A percentile compares a stretch with the other conserved stretches of the same genome.
Conservation (phyloP, 1,140 invertebrate genomes). For the Dendrolimus kikuchii region DNA sequence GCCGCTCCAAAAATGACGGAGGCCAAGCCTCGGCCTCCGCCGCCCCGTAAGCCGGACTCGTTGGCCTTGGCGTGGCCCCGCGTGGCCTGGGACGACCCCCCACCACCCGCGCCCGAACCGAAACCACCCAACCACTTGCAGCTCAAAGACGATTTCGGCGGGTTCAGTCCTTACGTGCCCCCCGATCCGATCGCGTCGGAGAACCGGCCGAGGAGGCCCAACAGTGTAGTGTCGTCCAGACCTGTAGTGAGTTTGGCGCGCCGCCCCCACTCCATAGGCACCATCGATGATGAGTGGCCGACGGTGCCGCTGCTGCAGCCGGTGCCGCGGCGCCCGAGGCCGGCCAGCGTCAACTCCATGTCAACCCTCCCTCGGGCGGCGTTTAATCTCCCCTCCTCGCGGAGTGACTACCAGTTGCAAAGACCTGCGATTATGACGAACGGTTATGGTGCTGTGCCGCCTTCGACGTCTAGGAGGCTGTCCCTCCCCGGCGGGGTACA, state of each 20-base stretch:
- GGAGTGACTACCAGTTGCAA: conserved; percentile 77
- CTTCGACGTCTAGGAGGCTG: conserved; percentile 45
- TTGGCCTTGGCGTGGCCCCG: conserved; percentile 48
- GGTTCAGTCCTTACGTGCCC: conserved; percentile 73
- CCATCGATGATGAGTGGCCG: conserved; percentile 54
- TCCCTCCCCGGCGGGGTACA: conserved; percentile 53
- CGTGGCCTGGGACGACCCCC: conserved; percentile 47
- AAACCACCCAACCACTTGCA: conserved; percentile 35
- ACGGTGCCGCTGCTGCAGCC: conserved; percentile 53
- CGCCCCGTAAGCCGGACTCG: conserved; percentile 63
- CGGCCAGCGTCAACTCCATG: conserved; percentile 43
- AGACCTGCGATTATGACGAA: conserved; percentile 63
- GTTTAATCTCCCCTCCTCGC: conserved; percentile 68
- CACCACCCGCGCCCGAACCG: conserved; percentile 55
- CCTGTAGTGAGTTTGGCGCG: conserved; percentile 47
- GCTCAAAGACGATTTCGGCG: conserved; percentile 64
- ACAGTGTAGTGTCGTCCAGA: conserved; percentile 65
- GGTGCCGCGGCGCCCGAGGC: conserved; percentile 56
- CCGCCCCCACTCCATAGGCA: conserved; percentile 62
- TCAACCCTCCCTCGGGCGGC: conserved; percentile 58
- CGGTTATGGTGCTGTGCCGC: conserved; percentile 61
- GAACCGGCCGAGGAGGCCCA: conserved; percentile 49
- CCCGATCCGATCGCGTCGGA: conserved; percentile 68
- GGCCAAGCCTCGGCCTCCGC: conserved; percentile 57
- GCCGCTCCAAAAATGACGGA: conserved; percentile 49